Base-by-base conservation (phyloP, 2,113 vertebrate genomes). In the Eulacestoma nigropectus region DNA sequence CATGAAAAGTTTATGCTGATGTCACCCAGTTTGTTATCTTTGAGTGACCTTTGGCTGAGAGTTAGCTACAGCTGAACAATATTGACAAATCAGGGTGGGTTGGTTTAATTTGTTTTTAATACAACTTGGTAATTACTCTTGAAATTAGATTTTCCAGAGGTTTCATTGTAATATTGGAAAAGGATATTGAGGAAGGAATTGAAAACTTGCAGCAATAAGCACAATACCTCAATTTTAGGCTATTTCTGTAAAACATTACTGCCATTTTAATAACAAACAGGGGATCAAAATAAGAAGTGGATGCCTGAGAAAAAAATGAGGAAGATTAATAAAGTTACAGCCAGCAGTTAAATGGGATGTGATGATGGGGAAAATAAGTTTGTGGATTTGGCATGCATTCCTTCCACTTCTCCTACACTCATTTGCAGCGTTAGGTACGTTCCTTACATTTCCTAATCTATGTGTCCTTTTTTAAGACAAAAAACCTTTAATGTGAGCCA, bases 81-180 rank as follows among this genome's bases (percentile, higher is more conserved):
- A 79, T 42, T 96, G 86, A 95, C 84, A 96, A 81, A 92, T 92
- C 70, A 62, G 81, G 49, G 41, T 60, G 37, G 78, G 82, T 91
- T 3, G 10, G 27, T 93, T 96, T 94, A 92, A 92, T 97, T 95
- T 83, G 55, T 10, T 96, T 96, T 93, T 91, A 94, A 94, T 89
- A 92, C 94, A 91, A 84, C 92, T 93, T 76, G 39, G 84, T 97
- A 95, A 97, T 96, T 97, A 86, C 87, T 96, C 76, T 79, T 76
- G 76, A 82, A 96, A 97, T 96, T 73, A 90, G 92, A 25, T 93
- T 97, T 96, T 93, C 3, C 4, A 39, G 74, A 87, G 63, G 26
- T 95, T 96, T 69, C 35, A 10, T 82, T 80, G 57, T 81, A 39
- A 41, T 37, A 55, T 35, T 77, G 69, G 73, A 29, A 84, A 62